Evolutionary conservation across 2,113 vertebrate species (phyloP).

Genomic region (Epinephelus moara): DNA sequence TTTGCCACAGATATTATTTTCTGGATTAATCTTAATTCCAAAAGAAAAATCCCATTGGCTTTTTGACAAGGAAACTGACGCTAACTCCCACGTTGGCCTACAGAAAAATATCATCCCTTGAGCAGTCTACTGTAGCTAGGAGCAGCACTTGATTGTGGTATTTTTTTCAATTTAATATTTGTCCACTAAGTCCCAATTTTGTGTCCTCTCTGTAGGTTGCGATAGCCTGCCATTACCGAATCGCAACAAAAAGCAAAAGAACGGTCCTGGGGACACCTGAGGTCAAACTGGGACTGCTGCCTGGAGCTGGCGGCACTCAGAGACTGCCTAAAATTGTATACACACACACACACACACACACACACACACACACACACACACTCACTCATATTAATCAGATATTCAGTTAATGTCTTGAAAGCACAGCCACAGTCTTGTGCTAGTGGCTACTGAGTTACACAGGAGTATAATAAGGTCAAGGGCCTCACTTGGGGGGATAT

Average conservation of each 20-base stretch:
- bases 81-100: too few species aligned
- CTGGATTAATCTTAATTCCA: too few species aligned
- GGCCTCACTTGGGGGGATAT: conserved; percentile 37
- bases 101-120: too few species aligned
- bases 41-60: too few species aligned
- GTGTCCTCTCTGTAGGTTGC: conserved; percentile 81
- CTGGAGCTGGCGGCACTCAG: conserved; percentile 91
- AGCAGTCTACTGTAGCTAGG: too few species aligned
- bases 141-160: too few species aligned
- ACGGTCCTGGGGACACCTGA: conserved; percentile 88
- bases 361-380: conserved; percentile 35
- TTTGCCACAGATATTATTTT: too few species aligned
- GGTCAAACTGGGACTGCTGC: conserved; percentile 89
- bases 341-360: conserved; percentile 43
- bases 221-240: conserved; percentile 89
- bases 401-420: conserved; percentile 19
- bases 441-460: conserved; percentile 46
- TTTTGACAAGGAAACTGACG: too few species aligned
- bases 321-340: conserved; percentile 91
- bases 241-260: conserved; percentile 90
- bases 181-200: neutral
- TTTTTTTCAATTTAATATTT: neutral
- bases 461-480: conserved; percentile 67
- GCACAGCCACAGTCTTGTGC: conserved; percentile 30
- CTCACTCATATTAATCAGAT: conserved; percentile 52